phyloP scores from a whole-genome alignment of 2,113 vertebrate genomes.

The Todiramphus saurophagus region DNA sequence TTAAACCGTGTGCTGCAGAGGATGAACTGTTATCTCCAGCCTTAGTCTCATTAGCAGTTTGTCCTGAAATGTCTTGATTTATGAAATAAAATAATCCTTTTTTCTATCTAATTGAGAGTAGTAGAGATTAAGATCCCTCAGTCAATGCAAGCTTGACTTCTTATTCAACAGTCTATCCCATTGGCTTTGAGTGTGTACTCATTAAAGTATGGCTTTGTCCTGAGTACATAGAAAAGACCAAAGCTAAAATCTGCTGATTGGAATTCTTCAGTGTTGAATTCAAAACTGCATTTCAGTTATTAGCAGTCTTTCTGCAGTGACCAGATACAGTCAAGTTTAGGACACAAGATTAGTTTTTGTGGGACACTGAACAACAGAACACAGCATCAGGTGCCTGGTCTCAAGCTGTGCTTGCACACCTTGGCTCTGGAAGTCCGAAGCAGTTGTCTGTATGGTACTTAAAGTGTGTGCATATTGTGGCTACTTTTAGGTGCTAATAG shows the following conservation, averaged over 20 bases:
- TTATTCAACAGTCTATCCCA: neutral
- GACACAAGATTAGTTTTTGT: accelerated
- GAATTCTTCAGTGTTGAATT: neutral
- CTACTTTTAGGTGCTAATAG: accelerated
- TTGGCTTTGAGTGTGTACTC: neutral
- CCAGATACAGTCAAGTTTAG: neutral
- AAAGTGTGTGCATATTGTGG: neutral
- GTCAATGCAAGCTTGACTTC: neutral
- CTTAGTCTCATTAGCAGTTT: neutral
- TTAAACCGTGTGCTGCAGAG: neutral
- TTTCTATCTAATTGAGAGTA: neutral
- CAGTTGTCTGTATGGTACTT: neutral
- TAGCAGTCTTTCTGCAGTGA: neutral
- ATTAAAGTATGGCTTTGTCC: neutral
- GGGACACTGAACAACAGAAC: neutral
- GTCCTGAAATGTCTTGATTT: neutral
- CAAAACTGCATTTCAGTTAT: neutral
- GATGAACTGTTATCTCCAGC: neutral
- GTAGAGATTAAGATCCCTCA: neutral
- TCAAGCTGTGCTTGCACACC: neutral
- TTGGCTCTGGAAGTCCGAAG: neutral
- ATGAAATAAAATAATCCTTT: neutral
- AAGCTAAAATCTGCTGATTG: neutral
- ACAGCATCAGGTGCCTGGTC: neutral
- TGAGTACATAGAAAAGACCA: neutral